A percentile compares a stretch with the other conserved stretches of the same genome.
Conservation (phyloP, 2,113 vertebrate species). For the Rhinoptilus africanus region DNA sequence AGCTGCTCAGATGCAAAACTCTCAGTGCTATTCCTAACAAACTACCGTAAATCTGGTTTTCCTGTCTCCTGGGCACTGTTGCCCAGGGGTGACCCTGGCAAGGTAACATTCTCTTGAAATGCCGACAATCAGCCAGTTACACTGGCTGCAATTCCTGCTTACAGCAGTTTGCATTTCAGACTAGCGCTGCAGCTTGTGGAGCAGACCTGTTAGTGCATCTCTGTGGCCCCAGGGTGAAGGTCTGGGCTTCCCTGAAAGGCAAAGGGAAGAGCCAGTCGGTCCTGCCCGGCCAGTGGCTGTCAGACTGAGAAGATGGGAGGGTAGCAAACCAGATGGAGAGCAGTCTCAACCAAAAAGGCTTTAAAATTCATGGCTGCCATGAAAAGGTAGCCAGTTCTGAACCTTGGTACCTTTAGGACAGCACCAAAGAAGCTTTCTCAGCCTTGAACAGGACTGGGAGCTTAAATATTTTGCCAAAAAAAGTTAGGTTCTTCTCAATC, state of each 20-base stretch:
- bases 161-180: conserved; percentile 12
- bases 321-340: not conserved
- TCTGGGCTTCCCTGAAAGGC: conserved; percentile 3
- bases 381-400: not conserved
- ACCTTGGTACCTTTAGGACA: not conserved
- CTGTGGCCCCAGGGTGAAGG: conserved; percentile 21
- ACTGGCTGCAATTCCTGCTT: not conserved
- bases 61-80: not conserved
- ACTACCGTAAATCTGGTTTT: not conserved
- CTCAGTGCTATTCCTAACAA: not conserved
- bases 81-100: not conserved
- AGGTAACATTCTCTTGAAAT: not conserved
- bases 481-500: not conserved
- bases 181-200: not conserved
- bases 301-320: not conserved
- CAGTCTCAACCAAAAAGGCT: not conserved
- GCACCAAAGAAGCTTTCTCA: not conserved
- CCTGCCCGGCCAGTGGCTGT: conserved; percentile 30
- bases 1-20: not conserved
- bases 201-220: conserved; percentile 8
- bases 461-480: not conserved
- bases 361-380: not conserved
- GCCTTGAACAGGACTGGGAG: not conserved
- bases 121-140: not conserved
- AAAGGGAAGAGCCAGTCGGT: conserved; percentile 29